Base-by-base conservation (phyloP, 2,888 invertebrate genomes). In the Melipona beecheii region DNA sequence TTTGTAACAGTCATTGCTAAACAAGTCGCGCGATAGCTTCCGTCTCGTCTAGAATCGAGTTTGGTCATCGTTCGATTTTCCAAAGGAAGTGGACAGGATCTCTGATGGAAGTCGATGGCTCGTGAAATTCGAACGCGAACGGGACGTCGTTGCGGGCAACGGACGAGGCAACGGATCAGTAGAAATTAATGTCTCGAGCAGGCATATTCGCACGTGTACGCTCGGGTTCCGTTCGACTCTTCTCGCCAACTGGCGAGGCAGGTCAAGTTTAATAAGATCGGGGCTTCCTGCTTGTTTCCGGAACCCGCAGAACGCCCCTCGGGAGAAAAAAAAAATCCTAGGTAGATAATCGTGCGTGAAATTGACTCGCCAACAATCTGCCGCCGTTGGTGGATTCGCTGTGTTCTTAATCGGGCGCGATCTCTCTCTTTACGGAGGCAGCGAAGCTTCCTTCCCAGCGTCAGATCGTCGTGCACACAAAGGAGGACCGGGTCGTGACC, bases 281-380 rank as follows among this genome's bases (percentile, higher is more conserved):
- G 1, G 9, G 56, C 62, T 62, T 71, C 71, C 62, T 43, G 52
- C 4, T 56, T 43, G 24, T 36, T 60, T 36, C 21, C 49, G 71
- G 54, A 24, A 50, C 60, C 43, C 49, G 69, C 75, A 43, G 24
- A 52, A 69, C 68, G 36, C 19, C 72, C 69, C 27, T 64, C 24
- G 27, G 43, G 43, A 43, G 66, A 72, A 79, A 56, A 17, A 50
- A 50, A 17, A 15, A 15, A n/a, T 2, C 65, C 21, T 31, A 15
- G 15, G 43, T 72, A 72, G 66, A 85, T 82, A 86, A 85, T 86
- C 86, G 82, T 60, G 86, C 86, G 86, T 86, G 78, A 86, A 86
- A 86, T 86, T 78, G 81, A 81, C 68, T 79, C 76, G 86, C 82
- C 78, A 73, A 83, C 84, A 75, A 58, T 58, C 65, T 66, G 66